These are phyloP conservation scores for Epizoanthus illoricatus DNA, from an alignment of 92 coral and sea anemone species.

Conservation along the genomic window DNA sequence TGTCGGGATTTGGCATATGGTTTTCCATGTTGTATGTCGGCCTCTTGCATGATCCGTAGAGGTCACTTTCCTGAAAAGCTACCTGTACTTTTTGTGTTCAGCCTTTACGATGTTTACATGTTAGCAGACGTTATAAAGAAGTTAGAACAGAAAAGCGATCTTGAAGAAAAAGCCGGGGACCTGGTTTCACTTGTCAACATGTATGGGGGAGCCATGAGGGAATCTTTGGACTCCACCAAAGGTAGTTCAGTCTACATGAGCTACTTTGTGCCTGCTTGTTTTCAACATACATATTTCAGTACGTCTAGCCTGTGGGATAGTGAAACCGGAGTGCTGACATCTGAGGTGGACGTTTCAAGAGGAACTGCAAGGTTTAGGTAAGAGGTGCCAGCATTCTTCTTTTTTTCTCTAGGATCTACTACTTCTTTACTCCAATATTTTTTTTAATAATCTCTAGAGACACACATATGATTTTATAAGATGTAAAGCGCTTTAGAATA, in stretches of 20 bases:
- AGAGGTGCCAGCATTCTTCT: not conserved
- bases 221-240: constrained; percentile 37
- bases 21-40: constrained; percentile 52
- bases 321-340: constrained; percentile 38
- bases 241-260: constrained; percentile 12
- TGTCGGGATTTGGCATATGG: constrained; percentile 51
- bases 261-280: constrained; percentile 59
- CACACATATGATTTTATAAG: too few relatives aligned
- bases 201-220: constrained; percentile 71
- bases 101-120: constrained; percentile 61
- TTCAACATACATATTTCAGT: constrained; percentile 59
- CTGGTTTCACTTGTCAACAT: constrained; percentile 57
- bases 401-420: not conserved
- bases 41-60: constrained; percentile 46
- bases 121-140: constrained; percentile 49
- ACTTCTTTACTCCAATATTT: too few relatives aligned
- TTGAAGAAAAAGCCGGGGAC: constrained; percentile 46
- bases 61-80: constrained; percentile 28
- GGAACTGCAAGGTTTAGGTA: constrained; percentile 62
- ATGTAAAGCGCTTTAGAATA: too few relatives aligned
- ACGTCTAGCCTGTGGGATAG: constrained; percentile 64
- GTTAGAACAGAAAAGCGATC: constrained; percentile 41
- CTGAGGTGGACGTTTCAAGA: constrained; percentile 49
- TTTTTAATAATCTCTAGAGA: too few relatives aligned
- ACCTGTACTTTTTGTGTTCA: constrained; percentile 43